phyloP scores from a whole-genome alignment of 2,797 vertebrate genomes.

The Hydrolagus colliei region DNA sequence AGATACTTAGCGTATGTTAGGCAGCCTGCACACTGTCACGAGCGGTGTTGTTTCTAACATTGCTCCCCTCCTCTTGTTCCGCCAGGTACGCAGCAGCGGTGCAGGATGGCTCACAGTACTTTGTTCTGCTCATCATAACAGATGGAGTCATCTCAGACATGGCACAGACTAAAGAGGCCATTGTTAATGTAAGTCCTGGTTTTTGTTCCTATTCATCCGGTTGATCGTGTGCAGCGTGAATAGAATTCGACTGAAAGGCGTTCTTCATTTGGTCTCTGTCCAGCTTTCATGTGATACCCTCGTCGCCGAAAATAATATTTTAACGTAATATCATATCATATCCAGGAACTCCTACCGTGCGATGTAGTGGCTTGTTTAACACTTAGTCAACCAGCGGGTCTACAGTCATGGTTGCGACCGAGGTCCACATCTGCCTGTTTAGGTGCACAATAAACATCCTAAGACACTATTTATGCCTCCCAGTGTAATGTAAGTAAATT shows the following conservation, averaged over 20 bases:
- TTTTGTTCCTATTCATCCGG: background rate
- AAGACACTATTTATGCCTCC: no score
- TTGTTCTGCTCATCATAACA: slow-evolving; percentile 90
- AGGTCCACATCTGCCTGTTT: no score
- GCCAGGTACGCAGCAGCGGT: slow-evolving; percentile 75
- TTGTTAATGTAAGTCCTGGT: slow-evolving; percentile 77
- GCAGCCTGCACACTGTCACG: no score
- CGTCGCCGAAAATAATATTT: background rate
- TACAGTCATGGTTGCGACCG: no score
- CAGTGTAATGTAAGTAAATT: no score
- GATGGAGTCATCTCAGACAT: slow-evolving; percentile 94
- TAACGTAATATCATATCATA: background rate
- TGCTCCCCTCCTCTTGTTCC: background rate
- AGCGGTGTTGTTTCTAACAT: background rate
- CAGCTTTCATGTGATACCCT: background rate
- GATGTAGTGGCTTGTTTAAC: no score
- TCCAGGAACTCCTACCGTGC: background rate
- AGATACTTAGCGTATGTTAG: background rate
- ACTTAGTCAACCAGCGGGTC: no score
- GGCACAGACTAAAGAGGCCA: slow-evolving; percentile 96
- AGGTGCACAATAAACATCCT: no score
- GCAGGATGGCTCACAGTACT: slow-evolving; percentile 90
- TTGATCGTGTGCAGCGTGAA: background rate
- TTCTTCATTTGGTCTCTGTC: background rate
- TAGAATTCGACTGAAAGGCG: background rate